Conservation (phyloP, 2,113 vertebrate genomes). For the Menura novaehollandiae region DNA sequence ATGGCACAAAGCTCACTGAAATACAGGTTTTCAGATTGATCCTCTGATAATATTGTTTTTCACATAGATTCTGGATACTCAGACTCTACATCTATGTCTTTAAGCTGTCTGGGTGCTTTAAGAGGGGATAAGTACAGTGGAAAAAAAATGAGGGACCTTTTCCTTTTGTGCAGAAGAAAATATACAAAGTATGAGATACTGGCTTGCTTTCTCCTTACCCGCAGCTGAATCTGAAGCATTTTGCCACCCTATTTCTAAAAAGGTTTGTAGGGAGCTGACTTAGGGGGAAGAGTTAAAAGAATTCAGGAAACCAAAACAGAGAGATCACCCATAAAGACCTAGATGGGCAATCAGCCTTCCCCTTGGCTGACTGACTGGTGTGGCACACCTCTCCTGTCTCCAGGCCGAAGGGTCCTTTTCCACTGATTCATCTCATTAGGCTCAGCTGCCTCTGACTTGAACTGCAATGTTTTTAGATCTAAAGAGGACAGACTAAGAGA, state of each 20-base stretch:
- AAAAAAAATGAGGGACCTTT: neutral
- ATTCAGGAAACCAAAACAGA: neutral
- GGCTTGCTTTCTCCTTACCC: neutral
- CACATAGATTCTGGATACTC: neutral
- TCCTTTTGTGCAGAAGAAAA: neutral
- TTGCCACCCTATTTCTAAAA: neutral
- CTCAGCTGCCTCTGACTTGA: neutral
- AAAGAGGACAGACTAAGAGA: neutral
- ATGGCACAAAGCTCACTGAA: conserved; percentile 16
- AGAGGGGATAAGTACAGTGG: neutral
- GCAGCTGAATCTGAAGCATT: neutral
- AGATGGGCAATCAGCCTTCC: neutral
- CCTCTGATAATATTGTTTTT: conserved; percentile 1
- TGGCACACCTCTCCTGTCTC: neutral
- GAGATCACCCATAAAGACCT: neutral
- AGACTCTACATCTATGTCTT: neutral
- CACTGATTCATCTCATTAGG: neutral
- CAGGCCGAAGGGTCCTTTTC: neutral
- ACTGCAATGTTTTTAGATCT: neutral
- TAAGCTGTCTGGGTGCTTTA: neutral
- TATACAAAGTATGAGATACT: neutral
- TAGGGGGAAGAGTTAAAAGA: neutral
- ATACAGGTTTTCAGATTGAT: conserved; percentile 42
- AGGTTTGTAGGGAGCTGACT: neutral
- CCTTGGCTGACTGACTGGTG: neutral